A percentile compares a stretch with the other conserved stretches of the same genome.
phyloP scores from a whole-genome alignment of 2,888 invertebrate genomes.

The Danaus chrysippus region DNA sequence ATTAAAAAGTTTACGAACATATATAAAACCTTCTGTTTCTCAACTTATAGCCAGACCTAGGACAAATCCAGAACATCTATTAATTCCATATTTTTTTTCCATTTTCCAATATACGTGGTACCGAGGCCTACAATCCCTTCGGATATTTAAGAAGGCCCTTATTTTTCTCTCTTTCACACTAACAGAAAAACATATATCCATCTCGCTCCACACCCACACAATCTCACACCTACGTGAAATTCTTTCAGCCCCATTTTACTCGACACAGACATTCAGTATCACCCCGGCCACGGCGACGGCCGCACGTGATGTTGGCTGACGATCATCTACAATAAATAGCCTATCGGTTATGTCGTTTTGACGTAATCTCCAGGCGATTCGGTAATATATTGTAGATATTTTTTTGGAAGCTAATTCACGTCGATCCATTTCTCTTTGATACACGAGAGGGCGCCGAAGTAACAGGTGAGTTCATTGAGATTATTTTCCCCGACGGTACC shows the following conservation, averaged over 20 bases:
- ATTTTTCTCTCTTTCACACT: slow-evolving; percentile 37
- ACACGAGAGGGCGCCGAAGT: slow-evolving; percentile 18
- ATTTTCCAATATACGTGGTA: slow-evolving; percentile 40
- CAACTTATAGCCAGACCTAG: not conserved
- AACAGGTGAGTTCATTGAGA: slow-evolving; percentile 30
- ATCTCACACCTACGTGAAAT: slow-evolving; percentile 46
- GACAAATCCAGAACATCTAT: not conserved
- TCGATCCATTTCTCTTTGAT: not conserved
- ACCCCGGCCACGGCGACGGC: slow-evolving; percentile 46
- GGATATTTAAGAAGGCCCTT: slow-evolving; percentile 55
- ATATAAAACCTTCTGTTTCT: too few species aligned
- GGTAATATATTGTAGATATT: slow-evolving; percentile 26
- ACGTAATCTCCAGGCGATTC: slow-evolving; percentile 30
- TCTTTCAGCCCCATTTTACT: slow-evolving; percentile 62
- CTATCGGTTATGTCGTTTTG: slow-evolving; percentile 45
- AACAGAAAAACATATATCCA: slow-evolving; percentile 24
- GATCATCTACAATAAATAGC: slow-evolving; percentile 27
- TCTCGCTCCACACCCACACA: slow-evolving; percentile 65
- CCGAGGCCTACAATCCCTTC: slow-evolving; percentile 70
- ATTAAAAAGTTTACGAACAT: too few species aligned
- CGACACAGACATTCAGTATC: slow-evolving; percentile 59
- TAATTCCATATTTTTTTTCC: not conserved
- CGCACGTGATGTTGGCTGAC: slow-evolving; percentile 32
- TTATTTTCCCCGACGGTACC: slow-evolving; percentile 8
- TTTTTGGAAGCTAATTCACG: slow-evolving; percentile 12